Evolutionary conservation across 2,797 vertebrate genomes (phyloP).

Genomic region (Anabacerthia variegaticeps): DNA sequence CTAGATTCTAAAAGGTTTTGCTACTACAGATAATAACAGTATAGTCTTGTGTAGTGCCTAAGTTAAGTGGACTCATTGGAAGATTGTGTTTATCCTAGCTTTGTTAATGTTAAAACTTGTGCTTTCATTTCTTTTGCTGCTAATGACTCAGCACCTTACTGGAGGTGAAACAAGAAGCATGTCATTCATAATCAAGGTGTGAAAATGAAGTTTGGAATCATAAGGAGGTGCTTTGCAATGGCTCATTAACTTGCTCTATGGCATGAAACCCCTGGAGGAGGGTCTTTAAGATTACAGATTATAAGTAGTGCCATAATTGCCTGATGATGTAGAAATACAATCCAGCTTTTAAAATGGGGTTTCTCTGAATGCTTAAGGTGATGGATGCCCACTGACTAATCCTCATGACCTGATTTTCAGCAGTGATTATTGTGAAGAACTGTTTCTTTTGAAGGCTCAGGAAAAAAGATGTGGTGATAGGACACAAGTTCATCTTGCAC

Average conservation of each 20-base stretch:
- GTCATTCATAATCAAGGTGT: constrained; percentile 16
- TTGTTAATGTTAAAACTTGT: not conserved
- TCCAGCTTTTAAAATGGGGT: not conserved
- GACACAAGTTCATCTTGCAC: not conserved
- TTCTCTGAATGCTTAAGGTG: not conserved
- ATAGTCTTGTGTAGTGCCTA: not conserved
- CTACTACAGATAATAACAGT: not conserved
- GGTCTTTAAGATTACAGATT: not conserved
- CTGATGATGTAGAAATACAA: not conserved
- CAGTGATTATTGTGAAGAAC: not conserved
- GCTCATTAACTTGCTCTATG: not conserved
- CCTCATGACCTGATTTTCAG: not conserved
- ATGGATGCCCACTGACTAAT: not conserved
- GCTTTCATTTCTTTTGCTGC: not conserved
- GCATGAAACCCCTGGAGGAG: not conserved
- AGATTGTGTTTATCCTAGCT: not conserved
- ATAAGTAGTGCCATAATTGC: not conserved
- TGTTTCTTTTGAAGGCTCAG: not conserved
- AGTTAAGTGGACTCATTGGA: not conserved
- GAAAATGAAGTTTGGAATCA: constrained; percentile 2
- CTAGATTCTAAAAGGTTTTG: not conserved
- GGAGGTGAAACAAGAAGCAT: not conserved
- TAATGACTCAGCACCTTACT: not conserved
- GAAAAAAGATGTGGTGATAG: not conserved
- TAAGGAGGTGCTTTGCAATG: not conserved